Percentiles rank a stretch among this genome's conserved stretches.
phyloP scores from a whole-genome alignment of 2,888 invertebrate species.

The Parnassius smintheus region DNA sequence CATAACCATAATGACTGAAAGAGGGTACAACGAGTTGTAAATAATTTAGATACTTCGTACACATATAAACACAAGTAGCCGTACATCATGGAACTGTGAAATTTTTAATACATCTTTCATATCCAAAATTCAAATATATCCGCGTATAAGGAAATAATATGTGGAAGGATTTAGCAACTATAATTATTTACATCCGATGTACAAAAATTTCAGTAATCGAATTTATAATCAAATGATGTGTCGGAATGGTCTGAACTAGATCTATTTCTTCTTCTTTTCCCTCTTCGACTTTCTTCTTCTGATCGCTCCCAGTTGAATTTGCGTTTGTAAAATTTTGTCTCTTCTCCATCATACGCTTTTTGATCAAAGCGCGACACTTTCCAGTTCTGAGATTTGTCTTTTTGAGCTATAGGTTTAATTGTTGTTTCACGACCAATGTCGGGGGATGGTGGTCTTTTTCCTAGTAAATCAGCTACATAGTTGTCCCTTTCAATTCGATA shows the following conservation, averaged over 20 bases:
- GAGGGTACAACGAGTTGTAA: too few species aligned
- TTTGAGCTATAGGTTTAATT: slow-evolving; percentile 38
- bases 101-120: too few species aligned
- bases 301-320: slow-evolving; percentile 6
- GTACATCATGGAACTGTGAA: too few species aligned
- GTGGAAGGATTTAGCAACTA: not conserved
- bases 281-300: slow-evolving; percentile 23
- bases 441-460: slow-evolving; percentile 43
- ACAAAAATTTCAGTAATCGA: slow-evolving; percentile 45
- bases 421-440: slow-evolving; percentile 43
- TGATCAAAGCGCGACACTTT: slow-evolving; percentile 22
- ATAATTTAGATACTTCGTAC: too few species aligned
- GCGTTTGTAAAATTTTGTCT: slow-evolving; percentile 9
- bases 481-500: slow-evolving; percentile 83
- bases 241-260: slow-evolving; percentile 32
- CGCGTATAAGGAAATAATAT: too few species aligned
- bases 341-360: slow-evolving; percentile 33
- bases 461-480: slow-evolving; percentile 73
- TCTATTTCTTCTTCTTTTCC: slow-evolving; percentile 21
- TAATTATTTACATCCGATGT: not conserved
- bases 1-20: too few species aligned
- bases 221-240: slow-evolving; percentile 45
- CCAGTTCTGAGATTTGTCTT: not conserved
- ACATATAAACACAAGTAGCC: too few species aligned
- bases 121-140: too few species aligned